Evolutionary conservation across 2,888 invertebrate species (phyloP), one percentile per base, ranked within the genome.

Genomic region (Leucoma salicis): DNA sequence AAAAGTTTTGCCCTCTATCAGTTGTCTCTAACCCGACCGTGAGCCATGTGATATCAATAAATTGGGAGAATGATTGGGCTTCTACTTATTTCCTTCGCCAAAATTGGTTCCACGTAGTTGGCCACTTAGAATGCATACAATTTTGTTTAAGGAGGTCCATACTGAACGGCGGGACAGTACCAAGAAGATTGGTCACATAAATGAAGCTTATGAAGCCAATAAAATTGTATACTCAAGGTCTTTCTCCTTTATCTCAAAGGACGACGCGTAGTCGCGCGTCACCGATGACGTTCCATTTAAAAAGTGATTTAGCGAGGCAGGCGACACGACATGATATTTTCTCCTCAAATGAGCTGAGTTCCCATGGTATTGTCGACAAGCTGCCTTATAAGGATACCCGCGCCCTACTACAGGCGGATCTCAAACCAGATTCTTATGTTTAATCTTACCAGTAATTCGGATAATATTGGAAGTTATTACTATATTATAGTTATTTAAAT

Each of bases 291-390:
- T 72, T 70, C 68, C 72, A 74, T 83, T 82, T 84, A 80, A 84
- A 83, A 81, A 74, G 68, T 78, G 78, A 79, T 82, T 85, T 79
- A 82, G 79, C 80, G 72, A 73, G 69, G 61, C 63, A 57, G 61
- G 67, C 63, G 70, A 73, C 66, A 67, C 74, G 75, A 77, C 74
- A 80, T 82, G 75, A 84, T 86, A 85, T 86, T 85, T 84, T 82
- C 84, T 81, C 76, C 70, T 83, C 82, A 89, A 89, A 89, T 88
- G 88, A 89, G 87, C 82, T 70, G 66, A 72, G 88, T 89, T 89
- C 88, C 86, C 88, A 88, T 72, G 80, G 79, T 75, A 88, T 89
- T 89, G 88, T 88, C 76, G 82, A 80, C 74, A 66, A 58, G 66
- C 57, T 70, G 70, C 87, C 88, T 78, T 88, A 77, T 86, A 87